Percentiles rank a stretch among this genome's conserved stretches.
phyloP scores from a whole-genome alignment of 1,140 invertebrate genomes.

The Adelges cooleyi region DNA sequence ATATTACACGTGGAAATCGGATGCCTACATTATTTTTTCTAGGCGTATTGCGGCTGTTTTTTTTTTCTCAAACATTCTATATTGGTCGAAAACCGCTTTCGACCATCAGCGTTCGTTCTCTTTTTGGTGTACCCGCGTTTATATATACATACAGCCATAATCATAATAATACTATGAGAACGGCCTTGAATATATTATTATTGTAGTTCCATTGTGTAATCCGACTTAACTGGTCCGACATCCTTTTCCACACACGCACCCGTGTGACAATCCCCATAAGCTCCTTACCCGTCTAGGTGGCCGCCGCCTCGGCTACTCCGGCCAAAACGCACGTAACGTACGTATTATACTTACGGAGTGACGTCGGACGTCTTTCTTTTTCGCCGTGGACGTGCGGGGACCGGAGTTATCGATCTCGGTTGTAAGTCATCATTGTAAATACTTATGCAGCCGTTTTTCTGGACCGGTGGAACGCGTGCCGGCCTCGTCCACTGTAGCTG shows the following conservation, averaged over 20 bases:
- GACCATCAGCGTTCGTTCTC: neutral
- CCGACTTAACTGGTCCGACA: slow-evolving; percentile 13
- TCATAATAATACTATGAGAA: slow-evolving; percentile 17
- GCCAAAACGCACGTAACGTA: no score
- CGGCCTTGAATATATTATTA: slow-evolving; percentile 10
- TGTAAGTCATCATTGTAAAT: no score
- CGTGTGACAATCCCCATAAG: no score
- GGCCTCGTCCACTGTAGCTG: neutral
- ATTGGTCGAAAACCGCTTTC: neutral
- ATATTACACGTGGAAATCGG: no score
- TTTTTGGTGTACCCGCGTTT: neutral
- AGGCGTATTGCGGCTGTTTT: neutral
- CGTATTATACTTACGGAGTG: no score
- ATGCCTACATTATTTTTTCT: no score
- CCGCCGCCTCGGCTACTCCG: neutral
- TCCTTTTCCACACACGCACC: neutral
- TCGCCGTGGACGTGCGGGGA: no score
- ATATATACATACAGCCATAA: neutral
- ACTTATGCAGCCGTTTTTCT: no score
- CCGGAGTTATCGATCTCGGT: no score
- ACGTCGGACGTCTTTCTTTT: no score
- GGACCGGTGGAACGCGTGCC: no score
- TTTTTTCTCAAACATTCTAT: neutral
- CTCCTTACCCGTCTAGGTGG: neutral
- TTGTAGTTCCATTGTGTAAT: slow-evolving; percentile 26